Percentiles rank a stretch among this genome's conserved stretches.
Conservation (phyloP, 2,113 vertebrate genomes). For the Beaufortia kweichowensis region DNA sequence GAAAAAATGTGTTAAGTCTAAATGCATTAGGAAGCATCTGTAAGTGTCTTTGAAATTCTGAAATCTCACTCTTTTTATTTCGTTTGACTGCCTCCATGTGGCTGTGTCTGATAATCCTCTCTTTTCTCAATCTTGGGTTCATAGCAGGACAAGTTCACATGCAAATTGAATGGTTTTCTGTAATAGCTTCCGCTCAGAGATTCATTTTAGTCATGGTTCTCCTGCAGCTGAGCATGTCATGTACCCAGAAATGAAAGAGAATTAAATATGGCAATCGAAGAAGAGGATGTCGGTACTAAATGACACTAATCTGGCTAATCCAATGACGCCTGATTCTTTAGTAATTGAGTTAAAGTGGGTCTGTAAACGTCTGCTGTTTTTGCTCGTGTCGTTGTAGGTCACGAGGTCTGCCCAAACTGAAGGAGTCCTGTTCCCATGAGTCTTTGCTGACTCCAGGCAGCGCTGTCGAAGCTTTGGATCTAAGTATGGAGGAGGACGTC, state of each 20-base stretch:
- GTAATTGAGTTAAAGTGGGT: constrained; percentile 1
- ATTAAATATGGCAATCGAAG: background rate
- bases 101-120: background rate
- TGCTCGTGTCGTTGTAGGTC: constrained; percentile 71
- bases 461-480: constrained; percentile 86
- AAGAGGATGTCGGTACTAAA: background rate
- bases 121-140: background rate
- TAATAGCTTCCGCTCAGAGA: background rate
- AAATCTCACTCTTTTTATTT: background rate
- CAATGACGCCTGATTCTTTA: background rate
- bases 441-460: constrained; percentile 88
- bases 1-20: background rate
- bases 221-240: background rate
- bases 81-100: constrained; percentile 14
- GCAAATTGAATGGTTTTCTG: background rate
- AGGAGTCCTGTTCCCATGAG: constrained; percentile 90
- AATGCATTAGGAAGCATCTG: too few relatives aligned
- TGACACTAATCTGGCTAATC: background rate
- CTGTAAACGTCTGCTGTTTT: background rate
- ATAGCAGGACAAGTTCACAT: background rate
- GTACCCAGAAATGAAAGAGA: background rate
- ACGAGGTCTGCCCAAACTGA: constrained; percentile 85
- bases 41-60: too few relatives aligned
- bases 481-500: constrained; percentile 86
- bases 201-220: background rate